A percentile compares a stretch with the other conserved stretches of the same genome.
phyloP scores from a whole-genome alignment of 2,888 invertebrate species.

The Adelphocoris suturalis region DNA sequence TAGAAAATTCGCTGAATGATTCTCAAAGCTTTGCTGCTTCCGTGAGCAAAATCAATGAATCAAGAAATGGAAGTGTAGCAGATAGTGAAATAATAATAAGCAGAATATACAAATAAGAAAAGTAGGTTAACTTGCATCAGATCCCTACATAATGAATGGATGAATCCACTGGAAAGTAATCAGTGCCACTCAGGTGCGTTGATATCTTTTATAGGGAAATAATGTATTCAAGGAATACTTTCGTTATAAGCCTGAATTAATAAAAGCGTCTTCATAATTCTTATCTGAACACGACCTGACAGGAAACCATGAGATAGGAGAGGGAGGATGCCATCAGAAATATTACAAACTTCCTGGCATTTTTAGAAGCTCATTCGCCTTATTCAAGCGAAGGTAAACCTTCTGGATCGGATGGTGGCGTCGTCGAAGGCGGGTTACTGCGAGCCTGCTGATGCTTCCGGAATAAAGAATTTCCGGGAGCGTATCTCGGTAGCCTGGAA shows the following conservation, averaged over 20 bases:
- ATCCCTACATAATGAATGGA: too few species aligned
- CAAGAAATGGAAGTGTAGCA: too few species aligned
- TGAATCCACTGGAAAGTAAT: too few species aligned
- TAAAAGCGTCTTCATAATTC: not conserved
- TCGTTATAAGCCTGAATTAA: not conserved
- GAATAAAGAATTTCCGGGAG: slow-evolving; percentile 25
- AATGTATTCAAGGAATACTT: too few species aligned
- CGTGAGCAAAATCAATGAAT: too few species aligned
- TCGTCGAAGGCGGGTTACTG: not conserved
- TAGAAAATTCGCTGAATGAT: too few species aligned
- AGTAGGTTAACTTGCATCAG: too few species aligned
- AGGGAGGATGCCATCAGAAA: not conserved
- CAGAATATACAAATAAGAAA: too few species aligned
- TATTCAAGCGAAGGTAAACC: not conserved
- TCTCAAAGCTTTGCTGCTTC: too few species aligned
- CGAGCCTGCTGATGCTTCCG: slow-evolving; percentile 14
- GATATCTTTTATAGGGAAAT: too few species aligned
- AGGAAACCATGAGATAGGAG: not conserved
- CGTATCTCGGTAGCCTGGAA: not conserved
- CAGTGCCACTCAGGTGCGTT: too few species aligned
- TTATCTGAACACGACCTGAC: not conserved
- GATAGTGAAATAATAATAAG: too few species aligned
- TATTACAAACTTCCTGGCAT: slow-evolving; percentile 5
- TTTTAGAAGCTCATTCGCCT: not conserved
- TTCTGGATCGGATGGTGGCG: not conserved